Percentiles rank a stretch among this genome's conserved stretches.
These are phyloP conservation scores for Melanaphis sacchari DNA, from an alignment of 1,140 invertebrate genomes.

Conservation along the genomic window DNA sequence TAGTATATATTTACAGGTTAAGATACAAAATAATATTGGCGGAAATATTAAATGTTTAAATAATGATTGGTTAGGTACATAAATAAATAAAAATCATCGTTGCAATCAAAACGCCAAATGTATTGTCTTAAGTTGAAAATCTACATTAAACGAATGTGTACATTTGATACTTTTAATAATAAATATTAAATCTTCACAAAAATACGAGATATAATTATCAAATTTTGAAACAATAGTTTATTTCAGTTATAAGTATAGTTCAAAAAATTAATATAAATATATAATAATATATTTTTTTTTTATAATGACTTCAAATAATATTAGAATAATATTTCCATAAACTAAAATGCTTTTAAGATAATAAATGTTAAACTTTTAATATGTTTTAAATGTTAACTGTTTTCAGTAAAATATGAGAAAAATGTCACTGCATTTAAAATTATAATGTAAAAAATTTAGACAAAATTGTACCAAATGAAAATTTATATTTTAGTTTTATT, in stretches of 20 bases:
- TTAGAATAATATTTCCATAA: no score
- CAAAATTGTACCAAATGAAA: no score
- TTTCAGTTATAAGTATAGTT: not conserved
- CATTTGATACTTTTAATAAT: not conserved
- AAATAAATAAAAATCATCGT: not conserved
- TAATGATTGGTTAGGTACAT: not conserved
- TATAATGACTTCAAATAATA: no score
- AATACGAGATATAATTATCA: not conserved
- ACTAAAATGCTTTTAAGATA: no score
- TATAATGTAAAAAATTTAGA: no score
- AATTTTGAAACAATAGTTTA: not conserved
- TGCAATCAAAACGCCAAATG: not conserved
- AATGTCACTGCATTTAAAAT: no score
- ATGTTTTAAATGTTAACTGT: no score
- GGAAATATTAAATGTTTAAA: not conserved
- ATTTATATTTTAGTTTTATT: no score
- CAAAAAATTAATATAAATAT: no score
- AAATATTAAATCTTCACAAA: not conserved
- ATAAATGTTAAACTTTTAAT: no score
- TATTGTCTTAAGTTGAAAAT: not conserved
- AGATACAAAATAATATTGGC: not conserved
- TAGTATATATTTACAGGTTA: not conserved
- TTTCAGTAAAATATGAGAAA: no score
- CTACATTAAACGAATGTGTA: not conserved
- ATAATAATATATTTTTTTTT: no score